Evolutionary conservation across 2,888 invertebrate genomes (phyloP).

Genomic region (Hoplodrina blanda): DNA sequence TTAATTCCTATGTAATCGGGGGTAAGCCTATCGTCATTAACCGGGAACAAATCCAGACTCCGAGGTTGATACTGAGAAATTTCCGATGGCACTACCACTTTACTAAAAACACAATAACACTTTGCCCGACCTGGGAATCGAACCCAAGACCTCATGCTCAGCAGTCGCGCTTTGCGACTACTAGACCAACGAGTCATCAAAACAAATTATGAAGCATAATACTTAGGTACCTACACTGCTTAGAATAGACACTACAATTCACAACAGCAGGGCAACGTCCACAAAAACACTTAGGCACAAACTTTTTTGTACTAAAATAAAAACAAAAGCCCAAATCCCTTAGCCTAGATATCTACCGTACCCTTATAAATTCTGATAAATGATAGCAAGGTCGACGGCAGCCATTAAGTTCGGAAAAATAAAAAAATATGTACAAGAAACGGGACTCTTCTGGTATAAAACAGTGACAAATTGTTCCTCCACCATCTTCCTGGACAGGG

Average conservation of each 20-base stretch:
- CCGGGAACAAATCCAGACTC: too few species aligned
- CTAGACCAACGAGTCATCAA: too few species aligned
- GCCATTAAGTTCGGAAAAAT: conserved; percentile 69
- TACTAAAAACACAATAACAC: too few species aligned
- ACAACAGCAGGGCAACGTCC: not conserved
- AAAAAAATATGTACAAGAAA: conserved; percentile 65
- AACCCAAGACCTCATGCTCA: too few species aligned
- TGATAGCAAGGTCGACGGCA: conserved; percentile 56
- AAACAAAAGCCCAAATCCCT: conserved; percentile 6
- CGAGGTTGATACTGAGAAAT: too few species aligned
- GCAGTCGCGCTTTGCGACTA: too few species aligned
- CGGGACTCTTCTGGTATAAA: conserved; percentile 62
- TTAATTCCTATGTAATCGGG: too few species aligned
- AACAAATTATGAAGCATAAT: too few species aligned
- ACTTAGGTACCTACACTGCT: too few species aligned
- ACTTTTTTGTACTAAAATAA: conserved; percentile 17
- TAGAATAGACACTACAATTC: not conserved
- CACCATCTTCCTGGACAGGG: conserved; percentile 51
- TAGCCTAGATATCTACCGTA: conserved; percentile 31
- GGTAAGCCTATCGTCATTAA: too few species aligned
- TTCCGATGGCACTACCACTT: too few species aligned
- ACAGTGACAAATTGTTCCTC: conserved; percentile 76
- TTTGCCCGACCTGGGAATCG: too few species aligned
- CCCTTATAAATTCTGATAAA: conserved; percentile 69
- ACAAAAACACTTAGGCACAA: conserved; percentile 4